Evolutionary conservation across 2,797 vertebrate genomes (phyloP).

Genomic region (Synanceia verrucosa): DNA sequence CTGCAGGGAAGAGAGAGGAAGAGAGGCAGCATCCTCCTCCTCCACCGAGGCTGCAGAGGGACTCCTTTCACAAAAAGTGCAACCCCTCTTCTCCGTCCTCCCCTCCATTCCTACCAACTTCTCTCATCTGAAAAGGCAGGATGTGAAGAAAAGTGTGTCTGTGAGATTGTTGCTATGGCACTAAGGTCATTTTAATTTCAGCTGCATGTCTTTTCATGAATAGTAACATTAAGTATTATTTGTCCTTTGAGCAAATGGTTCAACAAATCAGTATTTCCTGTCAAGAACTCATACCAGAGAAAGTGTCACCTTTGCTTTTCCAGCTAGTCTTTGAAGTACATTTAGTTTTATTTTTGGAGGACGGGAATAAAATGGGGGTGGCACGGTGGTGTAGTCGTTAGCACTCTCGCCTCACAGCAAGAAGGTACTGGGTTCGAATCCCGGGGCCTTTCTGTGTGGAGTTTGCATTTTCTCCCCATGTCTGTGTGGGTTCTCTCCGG

Average conservation of each 20-base stretch:
- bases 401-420: too few relatives aligned
- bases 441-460: too few relatives aligned
- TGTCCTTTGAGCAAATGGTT: not conserved
- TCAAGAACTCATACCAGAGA: not conserved
- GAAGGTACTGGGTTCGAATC: too few relatives aligned
- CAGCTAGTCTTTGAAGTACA: not conserved
- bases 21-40: slow-evolving; percentile 63
- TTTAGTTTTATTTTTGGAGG: too few relatives aligned
- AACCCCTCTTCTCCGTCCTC: slow-evolving; percentile 15
- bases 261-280: not conserved
- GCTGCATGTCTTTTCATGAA: not conserved
- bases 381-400: too few relatives aligned
- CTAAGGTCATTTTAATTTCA: slow-evolving; percentile 20
- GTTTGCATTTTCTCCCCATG: too few relatives aligned
- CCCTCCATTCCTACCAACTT: slow-evolving; percentile 1
- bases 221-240: not conserved
- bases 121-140: slow-evolving; percentile 70
- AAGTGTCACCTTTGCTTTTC: not conserved
- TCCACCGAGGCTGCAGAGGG: slow-evolving; percentile 63
- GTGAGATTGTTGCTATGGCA: slow-evolving; percentile 3
- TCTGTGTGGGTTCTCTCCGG: too few relatives aligned
- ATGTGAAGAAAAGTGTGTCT: slow-evolving; percentile 38
- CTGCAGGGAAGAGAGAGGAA: slow-evolving; percentile 68
- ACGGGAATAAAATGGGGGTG: too few relatives aligned
- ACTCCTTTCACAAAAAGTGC: slow-evolving; percentile 67